Evolutionary conservation across 2,888 invertebrate genomes (phyloP), one percentile per base, ranked within the genome.

Genomic region (Rhogogaster chlorosoma): DNA sequence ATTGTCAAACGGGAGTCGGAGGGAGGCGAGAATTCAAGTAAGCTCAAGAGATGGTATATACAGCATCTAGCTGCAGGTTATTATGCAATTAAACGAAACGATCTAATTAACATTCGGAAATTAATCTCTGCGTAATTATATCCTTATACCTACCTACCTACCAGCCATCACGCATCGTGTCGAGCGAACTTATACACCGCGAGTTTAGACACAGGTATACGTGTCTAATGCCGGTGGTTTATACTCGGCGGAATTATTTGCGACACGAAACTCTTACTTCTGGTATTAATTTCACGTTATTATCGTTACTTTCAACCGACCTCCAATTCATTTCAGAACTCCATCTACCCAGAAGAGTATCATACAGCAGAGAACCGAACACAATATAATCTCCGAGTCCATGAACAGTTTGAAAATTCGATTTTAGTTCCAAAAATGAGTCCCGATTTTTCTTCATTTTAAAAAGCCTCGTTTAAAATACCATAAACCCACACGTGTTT

Each of bases 11-110:
- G 42, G 42, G 29, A 73, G 71, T 73, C 22, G 38, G n/a, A 22
- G 71, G 18, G n/a, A 38, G 71, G 22, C 26, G 49, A 29, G 77
- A 53, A 18, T 77, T 77, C 49, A 7, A n/a, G 71, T 22, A 71
- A 36, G n/a, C 22, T 38, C 3, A n/a, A 71, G 71, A 42, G 22
- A 71, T 26, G 42, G 22, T 12, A 12, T 77, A 15, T 10, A n/a
- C 7, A 4, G 6, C 53, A 12, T 49, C 32, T 49, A 38, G 22
- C 75, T 42, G 12, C 32, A 29, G 77, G 77, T 77, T 53, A 77
- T 77, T 77, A 77, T 49, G 77, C 77, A 77, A 77, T 77, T 77
- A 77, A 77, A 49, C 32, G 77, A 77, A 77, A 77, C 77, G 77
- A 77, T 77, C 77, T 77, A 77, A 77, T 77, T 77, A 77, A 77